Conservation (phyloP, 2,797 vertebrate species). For the Lagothrix lagotricha region DNA sequence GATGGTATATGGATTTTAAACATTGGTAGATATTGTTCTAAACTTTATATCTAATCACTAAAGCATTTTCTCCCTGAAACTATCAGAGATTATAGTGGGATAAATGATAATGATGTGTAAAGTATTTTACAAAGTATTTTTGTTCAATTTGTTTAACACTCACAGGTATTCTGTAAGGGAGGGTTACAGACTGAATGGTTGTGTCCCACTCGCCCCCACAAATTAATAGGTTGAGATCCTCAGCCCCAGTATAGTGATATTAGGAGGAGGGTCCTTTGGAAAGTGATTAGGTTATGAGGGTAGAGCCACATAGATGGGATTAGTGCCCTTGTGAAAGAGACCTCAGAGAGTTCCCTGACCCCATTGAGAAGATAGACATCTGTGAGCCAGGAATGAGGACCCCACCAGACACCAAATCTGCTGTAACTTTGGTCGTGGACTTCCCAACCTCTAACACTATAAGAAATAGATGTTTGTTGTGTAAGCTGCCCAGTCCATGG, state of each 20-base stretch:
- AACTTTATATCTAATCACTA: neutral
- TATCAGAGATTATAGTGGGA: neutral
- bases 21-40: neutral
- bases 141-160: neutral
- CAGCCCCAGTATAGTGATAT: neutral
- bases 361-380: neutral
- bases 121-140: neutral
- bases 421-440: neutral
- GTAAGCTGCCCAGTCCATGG: neutral
- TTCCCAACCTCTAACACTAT: neutral
- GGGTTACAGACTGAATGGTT: neutral
- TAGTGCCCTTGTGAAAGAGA: neutral
- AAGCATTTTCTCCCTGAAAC: neutral
- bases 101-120: neutral
- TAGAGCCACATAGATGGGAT: neutral
- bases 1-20: neutral
- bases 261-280: neutral
- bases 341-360: neutral
- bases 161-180: neutral
- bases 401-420: neutral
- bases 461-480: neutral
- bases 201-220: neutral
- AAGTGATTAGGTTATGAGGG: neutral
- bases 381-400: neutral
- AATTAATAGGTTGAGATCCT: neutral